A percentile compares a stretch with the other conserved stretches of the same genome.
Evolutionary conservation across 1,140 invertebrate species (phyloP).

Genomic region (Lepidurus packardi): DNA sequence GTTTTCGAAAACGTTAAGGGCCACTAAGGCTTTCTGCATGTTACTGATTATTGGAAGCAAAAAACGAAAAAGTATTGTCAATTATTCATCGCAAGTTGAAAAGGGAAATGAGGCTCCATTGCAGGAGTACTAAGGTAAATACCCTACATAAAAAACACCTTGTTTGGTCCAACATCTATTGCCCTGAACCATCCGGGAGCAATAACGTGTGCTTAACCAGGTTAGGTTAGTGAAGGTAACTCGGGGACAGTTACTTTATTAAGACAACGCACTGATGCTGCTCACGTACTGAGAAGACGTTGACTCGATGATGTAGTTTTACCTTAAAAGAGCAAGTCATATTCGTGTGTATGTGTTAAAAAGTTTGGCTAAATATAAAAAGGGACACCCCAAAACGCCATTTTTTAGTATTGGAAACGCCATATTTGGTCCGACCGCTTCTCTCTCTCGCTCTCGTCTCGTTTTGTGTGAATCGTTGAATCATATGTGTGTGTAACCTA

Average conservation of each 20-base stretch:
- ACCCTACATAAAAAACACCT: not conserved
- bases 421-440: not conserved
- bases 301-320: not conserved
- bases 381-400: not conserved
- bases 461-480: conserved; percentile 11
- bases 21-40: not conserved
- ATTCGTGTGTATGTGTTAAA: not conserved
- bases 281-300: not conserved
- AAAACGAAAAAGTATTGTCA: not conserved
- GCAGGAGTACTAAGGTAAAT: not conserved
- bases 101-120: not conserved
- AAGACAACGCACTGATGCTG: not conserved
- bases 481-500: conserved; percentile 10
- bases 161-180: not conserved
- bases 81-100: not conserved
- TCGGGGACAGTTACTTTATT: not conserved
- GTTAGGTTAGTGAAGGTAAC: not conserved
- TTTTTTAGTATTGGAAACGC: not conserved
- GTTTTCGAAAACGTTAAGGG: not conserved
- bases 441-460: not conserved
- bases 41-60: not conserved
- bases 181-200: not conserved
- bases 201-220: not conserved
- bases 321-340: conserved; percentile 22
- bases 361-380: not conserved